A percentile compares a stretch with the other conserved stretches of the same genome.
phyloP scores from a whole-genome alignment of 2,888 invertebrate genomes.

The Tineola bisselliella region DNA sequence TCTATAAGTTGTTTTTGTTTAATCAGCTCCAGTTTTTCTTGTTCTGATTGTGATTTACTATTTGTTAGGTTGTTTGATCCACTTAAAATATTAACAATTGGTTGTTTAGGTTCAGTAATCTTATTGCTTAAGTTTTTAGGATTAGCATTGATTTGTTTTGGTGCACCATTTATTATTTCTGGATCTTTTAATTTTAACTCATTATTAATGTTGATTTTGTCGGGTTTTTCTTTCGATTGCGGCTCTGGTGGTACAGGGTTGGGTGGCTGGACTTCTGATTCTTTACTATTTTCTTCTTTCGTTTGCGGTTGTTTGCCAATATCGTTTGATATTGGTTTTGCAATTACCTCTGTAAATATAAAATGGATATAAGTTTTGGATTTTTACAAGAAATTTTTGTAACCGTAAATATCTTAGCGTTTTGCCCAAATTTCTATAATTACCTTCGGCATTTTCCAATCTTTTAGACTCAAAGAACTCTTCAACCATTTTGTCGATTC shows the following conservation, averaged over 20 bases:
- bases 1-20: conserved; percentile 66
- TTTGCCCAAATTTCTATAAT: too few relatives aligned
- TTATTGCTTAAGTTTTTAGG: conserved; percentile 42
- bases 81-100: conserved; percentile 18
- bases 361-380: not conserved
- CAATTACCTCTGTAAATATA: not conserved
- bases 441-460: conserved; percentile 33
- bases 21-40: conserved; percentile 38
- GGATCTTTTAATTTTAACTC: conserved; percentile 23
- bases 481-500: conserved; percentile 51
- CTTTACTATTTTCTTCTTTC: conserved; percentile 23
- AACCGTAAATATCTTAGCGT: too few relatives aligned
- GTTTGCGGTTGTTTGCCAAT: conserved; percentile 22
- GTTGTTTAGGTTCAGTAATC: conserved; percentile 17
- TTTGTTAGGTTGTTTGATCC: not conserved
- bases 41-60: conserved; percentile 17
- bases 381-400: too few relatives aligned
- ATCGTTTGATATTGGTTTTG: conserved; percentile 24
- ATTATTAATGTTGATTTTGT: conserved; percentile 26
- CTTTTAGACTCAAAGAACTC: conserved; percentile 48
- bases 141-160: conserved; percentile 30
- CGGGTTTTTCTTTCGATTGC: conserved; percentile 27
- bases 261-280: conserved; percentile 56
- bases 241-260: conserved; percentile 57
- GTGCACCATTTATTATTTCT: conserved; percentile 14